These are phyloP conservation scores for Aphelinus certus DNA, from an alignment of 1,140 invertebrate species.

Conservation along the genomic window DNA sequence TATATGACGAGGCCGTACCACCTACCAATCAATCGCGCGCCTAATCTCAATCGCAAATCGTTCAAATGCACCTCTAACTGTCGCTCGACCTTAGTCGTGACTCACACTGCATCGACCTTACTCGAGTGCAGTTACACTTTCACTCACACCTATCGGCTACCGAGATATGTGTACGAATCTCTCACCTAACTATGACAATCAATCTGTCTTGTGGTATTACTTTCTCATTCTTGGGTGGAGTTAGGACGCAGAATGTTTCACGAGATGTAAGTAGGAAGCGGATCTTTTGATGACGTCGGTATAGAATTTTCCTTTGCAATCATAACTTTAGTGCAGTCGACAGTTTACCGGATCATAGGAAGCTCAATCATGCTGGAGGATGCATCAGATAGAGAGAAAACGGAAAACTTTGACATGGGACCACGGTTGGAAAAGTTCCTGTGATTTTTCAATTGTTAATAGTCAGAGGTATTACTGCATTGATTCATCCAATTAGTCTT, in stretches of 20 bases:
- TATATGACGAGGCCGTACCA: slow-evolving; percentile 26
- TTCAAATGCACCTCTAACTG: slow-evolving; percentile 1
- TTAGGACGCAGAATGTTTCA: neutral
- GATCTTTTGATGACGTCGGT: slow-evolving; percentile 25
- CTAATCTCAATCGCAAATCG: slow-evolving; percentile 36
- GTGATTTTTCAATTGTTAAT: neutral
- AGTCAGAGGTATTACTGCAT: neutral
- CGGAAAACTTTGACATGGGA: neutral
- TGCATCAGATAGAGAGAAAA: neutral
- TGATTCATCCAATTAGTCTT: neutral
- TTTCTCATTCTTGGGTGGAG: too few species aligned
- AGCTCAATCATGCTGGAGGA: neutral
- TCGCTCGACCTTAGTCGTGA: slow-evolving; percentile 26
- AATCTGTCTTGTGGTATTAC: too few species aligned
- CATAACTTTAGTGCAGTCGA: slow-evolving; percentile 14
- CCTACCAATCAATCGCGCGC: slow-evolving; percentile 32
- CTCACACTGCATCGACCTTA: slow-evolving; percentile 33
- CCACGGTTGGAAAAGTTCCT: neutral
- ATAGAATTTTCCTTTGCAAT: slow-evolving; percentile 3
- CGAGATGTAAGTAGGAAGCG: slow-evolving; percentile 10
- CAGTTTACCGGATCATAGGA: neutral
- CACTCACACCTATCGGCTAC: slow-evolving; percentile 12
- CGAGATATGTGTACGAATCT: neutral
- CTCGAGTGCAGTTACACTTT: slow-evolving; percentile 30
- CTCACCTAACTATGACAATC: neutral